phyloP scores from a whole-genome alignment of 1,140 invertebrate genomes.

The Parasteatoda tepidariorum region DNA sequence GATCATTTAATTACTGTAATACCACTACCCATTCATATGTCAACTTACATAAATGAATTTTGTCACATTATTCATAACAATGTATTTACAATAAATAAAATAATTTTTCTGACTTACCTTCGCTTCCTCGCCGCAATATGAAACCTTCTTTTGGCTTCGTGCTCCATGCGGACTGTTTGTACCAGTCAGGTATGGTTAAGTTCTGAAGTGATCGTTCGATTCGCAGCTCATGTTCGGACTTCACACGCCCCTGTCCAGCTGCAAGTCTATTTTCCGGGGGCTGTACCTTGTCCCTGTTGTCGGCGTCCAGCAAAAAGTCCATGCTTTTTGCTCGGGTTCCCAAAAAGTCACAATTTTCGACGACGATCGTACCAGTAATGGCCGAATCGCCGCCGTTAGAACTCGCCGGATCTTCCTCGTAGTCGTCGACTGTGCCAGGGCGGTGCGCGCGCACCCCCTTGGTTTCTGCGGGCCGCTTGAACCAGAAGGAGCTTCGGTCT shows the following conservation, averaged over 20 bases:
- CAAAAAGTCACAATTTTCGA: constrained; percentile 20
- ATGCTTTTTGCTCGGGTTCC: constrained; percentile 81
- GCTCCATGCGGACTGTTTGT: constrained; percentile 78
- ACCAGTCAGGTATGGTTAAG: constrained; percentile 95
- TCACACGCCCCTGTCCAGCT: constrained; percentile 78
- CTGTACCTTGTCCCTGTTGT: constrained; percentile 83
- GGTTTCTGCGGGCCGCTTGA: not conserved
- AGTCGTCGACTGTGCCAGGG: not conserved
- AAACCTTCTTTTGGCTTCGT: constrained; percentile 66
- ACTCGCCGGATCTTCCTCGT: not conserved
- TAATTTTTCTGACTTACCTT: constrained; percentile 26
- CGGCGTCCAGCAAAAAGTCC: constrained; percentile 92
- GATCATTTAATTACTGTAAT: too few species aligned
- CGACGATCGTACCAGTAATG: constrained; percentile 20
- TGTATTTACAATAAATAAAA: too few species aligned
- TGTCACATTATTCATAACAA: too few species aligned
- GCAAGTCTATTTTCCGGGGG: constrained; percentile 91
- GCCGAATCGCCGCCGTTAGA: not conserved
- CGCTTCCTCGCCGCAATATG: constrained; percentile 49
- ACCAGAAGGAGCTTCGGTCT: not conserved
- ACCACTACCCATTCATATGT: too few species aligned
- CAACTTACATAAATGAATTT: too few species aligned
- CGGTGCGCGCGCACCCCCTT: constrained; percentile 23
- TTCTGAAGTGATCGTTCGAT: constrained; percentile 92
- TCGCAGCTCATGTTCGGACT: constrained; percentile 86